Conservation (phyloP, 2,888 invertebrate species). For the Zootermopsis nevadensis region DNA sequence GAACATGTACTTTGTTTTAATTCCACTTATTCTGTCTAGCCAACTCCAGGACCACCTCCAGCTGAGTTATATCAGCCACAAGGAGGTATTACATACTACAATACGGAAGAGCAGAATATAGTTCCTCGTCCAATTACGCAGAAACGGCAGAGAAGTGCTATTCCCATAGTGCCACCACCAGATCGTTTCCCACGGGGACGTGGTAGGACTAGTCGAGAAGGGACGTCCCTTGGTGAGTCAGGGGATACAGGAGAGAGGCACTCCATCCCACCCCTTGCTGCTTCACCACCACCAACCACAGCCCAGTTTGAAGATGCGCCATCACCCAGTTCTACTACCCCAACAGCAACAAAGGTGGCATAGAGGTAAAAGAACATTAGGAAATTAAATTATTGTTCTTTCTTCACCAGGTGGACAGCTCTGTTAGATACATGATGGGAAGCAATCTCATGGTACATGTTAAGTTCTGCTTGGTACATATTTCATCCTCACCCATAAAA, state of each 20-base stretch:
- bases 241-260: neutral
- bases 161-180: slow-evolving; percentile 59
- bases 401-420: neutral
- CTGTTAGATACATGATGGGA: neutral
- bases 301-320: slow-evolving; percentile 20
- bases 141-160: slow-evolving; percentile 58
- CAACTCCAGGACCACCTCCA: slow-evolving; percentile 43
- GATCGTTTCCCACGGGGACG: slow-evolving; percentile 50
- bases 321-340: neutral
- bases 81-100: slow-evolving; percentile 58
- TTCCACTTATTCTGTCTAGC: neutral
- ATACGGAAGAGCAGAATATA: slow-evolving; percentile 55
- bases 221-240: neutral
- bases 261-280: neutral
- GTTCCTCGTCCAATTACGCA: slow-evolving; percentile 55
- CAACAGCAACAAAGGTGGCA: slow-evolving; percentile 23
- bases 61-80: slow-evolving; percentile 56
- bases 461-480: neutral
- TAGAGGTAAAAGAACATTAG: slow-evolving; percentile 31
- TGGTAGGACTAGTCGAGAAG: slow-evolving; percentile 34
- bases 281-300: neutral
- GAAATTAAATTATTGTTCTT: neutral
- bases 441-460: neutral
- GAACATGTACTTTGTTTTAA: neutral
- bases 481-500: neutral